These are phyloP conservation scores for Euschistus heros DNA, from an alignment of 1,140 invertebrate species.

Conservation along the genomic window DNA sequence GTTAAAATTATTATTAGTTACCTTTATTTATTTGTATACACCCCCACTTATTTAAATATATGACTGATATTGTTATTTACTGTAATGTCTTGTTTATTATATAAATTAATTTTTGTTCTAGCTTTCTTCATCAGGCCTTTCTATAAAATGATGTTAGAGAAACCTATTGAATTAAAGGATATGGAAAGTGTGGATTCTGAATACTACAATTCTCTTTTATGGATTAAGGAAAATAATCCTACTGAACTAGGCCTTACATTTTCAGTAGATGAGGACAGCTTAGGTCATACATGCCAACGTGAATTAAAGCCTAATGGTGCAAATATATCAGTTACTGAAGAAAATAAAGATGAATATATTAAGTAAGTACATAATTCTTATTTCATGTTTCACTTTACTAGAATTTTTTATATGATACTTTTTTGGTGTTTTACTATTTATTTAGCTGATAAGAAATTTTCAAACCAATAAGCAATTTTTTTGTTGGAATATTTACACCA, in stretches of 20 bases:
- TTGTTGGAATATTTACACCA: too few species aligned
- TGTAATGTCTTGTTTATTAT: conserved; percentile 7
- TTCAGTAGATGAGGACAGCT: conserved; percentile 90
- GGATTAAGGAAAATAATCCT: conserved; percentile 96
- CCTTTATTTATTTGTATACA: too few species aligned
- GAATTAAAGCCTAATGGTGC: conserved; percentile 86
- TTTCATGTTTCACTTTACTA: neutral
- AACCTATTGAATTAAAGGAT: conserved; percentile 87
- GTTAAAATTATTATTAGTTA: too few species aligned
- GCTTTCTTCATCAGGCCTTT: conserved; percentile 99
- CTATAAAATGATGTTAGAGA: conserved; percentile 99
- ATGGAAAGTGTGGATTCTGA: conserved; percentile 98
- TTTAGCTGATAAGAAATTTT: neutral
- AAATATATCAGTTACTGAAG: conserved; percentile 81
- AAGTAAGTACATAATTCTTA: conserved; percentile 36
- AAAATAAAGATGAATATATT: conserved; percentile 97
- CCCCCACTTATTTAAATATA: too few species aligned
- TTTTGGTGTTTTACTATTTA: conserved; percentile 18
- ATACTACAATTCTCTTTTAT: conserved; percentile 95
- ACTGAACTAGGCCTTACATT: conserved; percentile 89
- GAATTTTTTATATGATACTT: neutral
- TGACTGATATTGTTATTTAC: neutral
- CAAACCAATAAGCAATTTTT: too few species aligned
- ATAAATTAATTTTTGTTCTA: conserved; percentile 36
- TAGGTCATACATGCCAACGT: conserved; percentile 85